Percentiles rank a stretch among this genome's conserved stretches.
Conservation (phyloP, 1,140 invertebrate species). For the Ladona fulva region DNA sequence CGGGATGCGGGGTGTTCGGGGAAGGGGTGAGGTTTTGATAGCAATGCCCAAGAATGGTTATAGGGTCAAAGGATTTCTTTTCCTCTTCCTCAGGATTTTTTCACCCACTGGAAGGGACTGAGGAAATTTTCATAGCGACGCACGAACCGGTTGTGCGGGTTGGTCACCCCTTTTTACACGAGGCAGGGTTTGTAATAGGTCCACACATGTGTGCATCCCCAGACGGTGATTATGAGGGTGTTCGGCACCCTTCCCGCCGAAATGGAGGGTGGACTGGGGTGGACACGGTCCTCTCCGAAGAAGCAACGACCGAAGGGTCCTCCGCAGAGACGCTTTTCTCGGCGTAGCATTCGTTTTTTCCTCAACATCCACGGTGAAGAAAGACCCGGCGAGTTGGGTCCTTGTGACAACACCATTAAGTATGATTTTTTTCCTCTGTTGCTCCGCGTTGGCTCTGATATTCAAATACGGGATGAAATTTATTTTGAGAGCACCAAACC, state of each 20-base stretch:
- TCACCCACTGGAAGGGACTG: not conserved
- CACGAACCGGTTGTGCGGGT: not conserved
- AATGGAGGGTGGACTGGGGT: not conserved
- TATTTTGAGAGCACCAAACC: not conserved
- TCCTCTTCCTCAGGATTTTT: not conserved
- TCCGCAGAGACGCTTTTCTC: too few relatives aligned
- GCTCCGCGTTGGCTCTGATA: not conserved
- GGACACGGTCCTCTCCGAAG: not conserved
- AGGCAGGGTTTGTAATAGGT: not conserved
- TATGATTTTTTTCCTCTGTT: not conserved
- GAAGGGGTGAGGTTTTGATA: not conserved
- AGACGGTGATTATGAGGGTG: not conserved
- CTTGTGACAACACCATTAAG: constrained; percentile 5
- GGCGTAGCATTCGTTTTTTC: too few relatives aligned
- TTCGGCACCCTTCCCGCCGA: not conserved
- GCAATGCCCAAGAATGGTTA: too few relatives aligned
- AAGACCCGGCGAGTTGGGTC: not conserved
- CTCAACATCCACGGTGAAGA: not conserved
- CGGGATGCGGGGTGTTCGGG: not conserved
- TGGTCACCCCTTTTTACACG: not conserved
- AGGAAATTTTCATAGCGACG: not conserved
- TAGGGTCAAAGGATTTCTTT: not conserved
- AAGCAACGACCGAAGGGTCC: too few relatives aligned
- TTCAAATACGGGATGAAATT: not conserved
- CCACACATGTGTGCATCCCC: not conserved